Evolutionary conservation across 1,140 invertebrate genomes (phyloP).

Genomic region (Portunus trituberculatus): DNA sequence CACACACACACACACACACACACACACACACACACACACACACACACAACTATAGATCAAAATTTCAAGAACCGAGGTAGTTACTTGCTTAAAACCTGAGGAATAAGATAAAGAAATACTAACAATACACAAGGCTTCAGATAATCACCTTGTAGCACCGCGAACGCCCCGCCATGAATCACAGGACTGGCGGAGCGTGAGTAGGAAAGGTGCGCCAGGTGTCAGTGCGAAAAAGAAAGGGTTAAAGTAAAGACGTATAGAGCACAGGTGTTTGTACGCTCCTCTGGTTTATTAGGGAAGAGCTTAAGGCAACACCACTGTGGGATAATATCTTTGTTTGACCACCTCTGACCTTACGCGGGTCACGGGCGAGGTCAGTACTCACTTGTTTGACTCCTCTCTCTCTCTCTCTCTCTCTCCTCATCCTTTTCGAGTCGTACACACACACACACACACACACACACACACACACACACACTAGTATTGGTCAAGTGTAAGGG

Average conservation of each 20-base stretch:
- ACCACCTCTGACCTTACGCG: not conserved
- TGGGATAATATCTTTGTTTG: not conserved
- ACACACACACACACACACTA: not conserved
- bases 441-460: not conserved
- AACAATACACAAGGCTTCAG: too few relatives aligned
- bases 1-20: too few relatives aligned
- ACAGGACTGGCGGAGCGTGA: not conserved
- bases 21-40: too few relatives aligned
- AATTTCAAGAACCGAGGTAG: too few relatives aligned
- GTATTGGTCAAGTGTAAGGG: not conserved
- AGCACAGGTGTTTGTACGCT: not conserved
- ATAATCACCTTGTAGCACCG: too few relatives aligned
- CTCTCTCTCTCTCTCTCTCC: not conserved
- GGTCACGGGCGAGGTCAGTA: not conserved
- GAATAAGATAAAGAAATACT: too few relatives aligned
- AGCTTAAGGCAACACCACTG: not conserved
- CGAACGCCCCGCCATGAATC: too few relatives aligned
- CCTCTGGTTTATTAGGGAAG: not conserved
- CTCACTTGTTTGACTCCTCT: not conserved
- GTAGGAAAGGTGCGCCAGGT: not conserved
- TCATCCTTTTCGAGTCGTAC: not conserved
- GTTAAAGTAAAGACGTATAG: not conserved
- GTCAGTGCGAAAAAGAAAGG: too few relatives aligned
- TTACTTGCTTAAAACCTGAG: too few relatives aligned
- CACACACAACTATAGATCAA: too few relatives aligned